These are phyloP conservation scores for Himalopsyche kuldschensis DNA, from an alignment of 2,888 invertebrate genomes.

Conservation along the genomic window DNA sequence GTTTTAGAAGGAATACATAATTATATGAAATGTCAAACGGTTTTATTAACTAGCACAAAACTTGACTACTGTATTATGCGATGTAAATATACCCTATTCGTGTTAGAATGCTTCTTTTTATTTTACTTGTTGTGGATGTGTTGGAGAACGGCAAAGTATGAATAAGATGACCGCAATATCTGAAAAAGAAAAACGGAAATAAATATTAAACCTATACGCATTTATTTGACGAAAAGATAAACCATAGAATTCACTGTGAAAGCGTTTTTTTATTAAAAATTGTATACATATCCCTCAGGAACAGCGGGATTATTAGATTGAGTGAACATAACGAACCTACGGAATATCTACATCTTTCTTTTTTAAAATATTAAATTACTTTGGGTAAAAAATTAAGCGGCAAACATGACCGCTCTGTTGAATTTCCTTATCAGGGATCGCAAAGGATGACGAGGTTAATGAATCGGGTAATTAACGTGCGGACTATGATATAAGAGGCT, in stretches of 20 bases:
- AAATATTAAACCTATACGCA: neutral
- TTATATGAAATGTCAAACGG: too few species aligned
- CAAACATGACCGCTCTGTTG: neutral
- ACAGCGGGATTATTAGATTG: neutral
- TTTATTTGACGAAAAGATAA: neutral
- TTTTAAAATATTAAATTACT: neutral
- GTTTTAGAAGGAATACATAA: too few species aligned
- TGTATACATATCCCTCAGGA: neutral
- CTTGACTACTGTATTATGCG: too few species aligned
- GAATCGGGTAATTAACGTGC: neutral
- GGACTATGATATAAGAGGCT: too few species aligned
- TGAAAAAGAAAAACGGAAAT: slow-evolving; percentile 39
- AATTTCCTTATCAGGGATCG: neutral
- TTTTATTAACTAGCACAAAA: too few species aligned
- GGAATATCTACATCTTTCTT: neutral
- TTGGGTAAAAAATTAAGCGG: neutral
- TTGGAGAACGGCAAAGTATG: slow-evolving; percentile 46
- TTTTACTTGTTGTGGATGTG: slow-evolving; percentile 28
- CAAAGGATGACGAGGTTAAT: neutral
- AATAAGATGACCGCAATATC: slow-evolving; percentile 47
- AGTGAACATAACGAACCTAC: neutral
- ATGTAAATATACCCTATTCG: too few species aligned
- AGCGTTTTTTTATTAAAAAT: neutral
- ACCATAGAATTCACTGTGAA: too few species aligned
- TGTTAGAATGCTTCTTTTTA: too few species aligned